Conservation (phyloP, 2,797 vertebrate species). For the Siniperca scherzeri region DNA sequence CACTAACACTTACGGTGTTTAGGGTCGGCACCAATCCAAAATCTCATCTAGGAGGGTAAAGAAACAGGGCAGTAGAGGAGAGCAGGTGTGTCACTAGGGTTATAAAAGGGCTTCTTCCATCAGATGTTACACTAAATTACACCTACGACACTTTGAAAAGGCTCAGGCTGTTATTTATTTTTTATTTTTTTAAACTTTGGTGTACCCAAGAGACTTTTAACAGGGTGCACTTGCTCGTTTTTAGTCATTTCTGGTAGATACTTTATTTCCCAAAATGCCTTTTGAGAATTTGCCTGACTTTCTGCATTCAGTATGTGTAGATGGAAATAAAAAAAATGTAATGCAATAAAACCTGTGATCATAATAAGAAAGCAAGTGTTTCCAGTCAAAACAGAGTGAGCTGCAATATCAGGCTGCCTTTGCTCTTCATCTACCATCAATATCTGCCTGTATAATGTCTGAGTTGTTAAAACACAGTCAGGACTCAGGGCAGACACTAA, state of each 20-base stretch:
- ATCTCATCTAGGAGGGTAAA: constrained; percentile 42
- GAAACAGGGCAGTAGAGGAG: not conserved
- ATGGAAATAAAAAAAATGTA: not conserved
- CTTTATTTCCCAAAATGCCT: constrained; percentile 8
- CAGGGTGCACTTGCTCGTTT: not conserved
- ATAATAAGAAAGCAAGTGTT: not conserved
- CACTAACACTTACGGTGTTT: constrained; percentile 14
- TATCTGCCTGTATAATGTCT: not conserved
- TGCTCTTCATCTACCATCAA: not conserved
- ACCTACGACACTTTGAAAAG: constrained; percentile 22
- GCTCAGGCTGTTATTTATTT: constrained; percentile 11
- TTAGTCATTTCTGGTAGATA: not conserved
- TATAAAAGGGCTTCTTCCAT: constrained; percentile 52
- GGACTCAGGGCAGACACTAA: too few species aligned
- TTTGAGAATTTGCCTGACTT: not conserved
- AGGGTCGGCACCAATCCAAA: constrained; percentile 61
- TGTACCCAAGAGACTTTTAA: constrained; percentile 17
- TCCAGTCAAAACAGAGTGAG: not conserved
- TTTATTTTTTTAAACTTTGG: constrained; percentile 17
- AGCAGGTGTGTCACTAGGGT: constrained; percentile 47
- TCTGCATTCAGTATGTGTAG: not conserved
- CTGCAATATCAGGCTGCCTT: not conserved
- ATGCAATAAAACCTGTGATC: not conserved
- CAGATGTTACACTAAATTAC: constrained; percentile 54
- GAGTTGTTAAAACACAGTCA: not conserved